These are phyloP conservation scores for Psittacula derbiana DNA, from an alignment of 2,797 vertebrate genomes.

Conservation along the genomic window DNA sequence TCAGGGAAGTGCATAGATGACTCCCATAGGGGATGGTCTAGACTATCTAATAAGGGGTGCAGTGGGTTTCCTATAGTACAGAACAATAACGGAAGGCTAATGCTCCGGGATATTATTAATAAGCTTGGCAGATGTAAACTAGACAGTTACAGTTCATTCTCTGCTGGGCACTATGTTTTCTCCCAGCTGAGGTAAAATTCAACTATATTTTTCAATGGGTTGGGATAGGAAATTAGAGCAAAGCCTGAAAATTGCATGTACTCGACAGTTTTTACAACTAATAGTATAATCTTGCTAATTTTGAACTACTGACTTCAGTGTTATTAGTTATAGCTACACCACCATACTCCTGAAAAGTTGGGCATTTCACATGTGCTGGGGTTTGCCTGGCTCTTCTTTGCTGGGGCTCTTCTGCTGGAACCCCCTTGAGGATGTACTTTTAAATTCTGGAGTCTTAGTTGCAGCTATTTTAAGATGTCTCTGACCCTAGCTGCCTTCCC, in stretches of 20 bases:
- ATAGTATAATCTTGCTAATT: background rate
- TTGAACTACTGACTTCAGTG: background rate
- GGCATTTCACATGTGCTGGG: accelerated
- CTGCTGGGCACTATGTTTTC: background rate
- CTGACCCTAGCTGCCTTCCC: background rate
- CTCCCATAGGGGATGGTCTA: background rate
- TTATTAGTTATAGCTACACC: background rate
- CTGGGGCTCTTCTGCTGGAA: background rate
- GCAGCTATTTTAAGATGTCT: conserved; percentile 22
- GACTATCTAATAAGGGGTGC: background rate
- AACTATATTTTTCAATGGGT: background rate
- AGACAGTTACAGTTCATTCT: background rate
- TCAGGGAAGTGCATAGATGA: background rate
- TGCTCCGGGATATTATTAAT: background rate
- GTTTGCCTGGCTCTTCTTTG: background rate
- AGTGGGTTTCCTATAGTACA: background rate
- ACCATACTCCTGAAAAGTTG: background rate
- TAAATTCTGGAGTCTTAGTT: background rate
- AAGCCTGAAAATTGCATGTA: background rate
- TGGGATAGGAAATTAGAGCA: background rate
- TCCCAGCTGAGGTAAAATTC: background rate
- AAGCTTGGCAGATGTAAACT: background rate
- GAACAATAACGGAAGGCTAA: background rate
- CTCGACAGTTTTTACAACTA: background rate
- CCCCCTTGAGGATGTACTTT: background rate